Base-by-base conservation (phyloP, 2,888 invertebrate species). In the Anoplius nigerrimus region DNA sequence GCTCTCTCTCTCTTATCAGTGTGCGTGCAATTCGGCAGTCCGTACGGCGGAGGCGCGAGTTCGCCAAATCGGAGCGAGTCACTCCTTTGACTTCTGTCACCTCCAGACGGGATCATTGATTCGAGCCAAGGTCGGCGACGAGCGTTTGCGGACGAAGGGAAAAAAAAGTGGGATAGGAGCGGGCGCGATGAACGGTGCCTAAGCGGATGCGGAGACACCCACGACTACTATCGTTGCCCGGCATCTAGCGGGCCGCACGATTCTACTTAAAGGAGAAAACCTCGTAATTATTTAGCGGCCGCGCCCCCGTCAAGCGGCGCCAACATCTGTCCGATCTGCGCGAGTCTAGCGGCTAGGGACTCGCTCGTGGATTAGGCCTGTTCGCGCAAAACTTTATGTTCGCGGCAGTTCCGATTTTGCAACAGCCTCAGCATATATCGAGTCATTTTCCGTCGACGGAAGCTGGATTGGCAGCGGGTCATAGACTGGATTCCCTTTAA, bases 21-120 rank as follows among this genome's bases (percentile, higher is more conserved):
- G 15, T 43, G 27, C 51, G 42, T 20, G 15, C 24, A 22, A 2
- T 20, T 16, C 59, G 56, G 43, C 57, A n/a, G 46, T 42, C 20
- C 60, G 58, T 20, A 21, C 46, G 52, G n/a, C 56, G 48, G 66
- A 62, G 62, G 67, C 60, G 54, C 62, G 61, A 46, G 72, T 69
- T 80, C 75, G 69, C 72, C 73, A 59, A 80, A 77, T 72, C 68
- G 46, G 64, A 57, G 43, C 56, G 64, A 52, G 53, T 43, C 64
- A 59, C 66, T 65, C 66, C 64, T 66, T 72, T 78, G 72, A 75
- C 75, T 72, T 70, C 74, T 74, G 45, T 80, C 78, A 79, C 82
- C 82, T 82, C 75, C 73, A 80, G 82, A 80, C 80, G 63, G 72
- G 70, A 69, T 69, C 80, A 75, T 76, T 70, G 78, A 76, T 79